Conservation (phyloP, 2,797 vertebrate genomes). For the Mormyrops attenuatus region DNA sequence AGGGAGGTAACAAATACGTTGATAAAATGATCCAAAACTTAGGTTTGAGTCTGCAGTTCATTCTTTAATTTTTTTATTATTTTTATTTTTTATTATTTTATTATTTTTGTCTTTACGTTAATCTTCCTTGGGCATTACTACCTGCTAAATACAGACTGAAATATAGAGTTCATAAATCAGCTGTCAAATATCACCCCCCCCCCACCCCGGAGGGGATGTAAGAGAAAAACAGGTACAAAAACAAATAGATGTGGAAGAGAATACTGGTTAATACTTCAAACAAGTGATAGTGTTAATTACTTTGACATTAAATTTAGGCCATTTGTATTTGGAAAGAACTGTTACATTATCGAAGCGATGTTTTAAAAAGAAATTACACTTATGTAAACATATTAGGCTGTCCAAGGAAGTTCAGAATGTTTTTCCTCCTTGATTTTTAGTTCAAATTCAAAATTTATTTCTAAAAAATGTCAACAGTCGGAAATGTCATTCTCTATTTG, state of each 20-base stretch:
- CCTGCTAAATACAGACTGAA: neutral
- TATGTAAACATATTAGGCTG: neutral
- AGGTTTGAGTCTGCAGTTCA: constrained; percentile 3
- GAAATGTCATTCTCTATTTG: constrained; percentile 15
- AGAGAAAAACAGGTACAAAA: neutral
- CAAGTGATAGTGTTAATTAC: neutral
- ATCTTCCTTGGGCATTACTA: neutral
- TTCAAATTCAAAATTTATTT: neutral
- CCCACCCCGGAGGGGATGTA: neutral
- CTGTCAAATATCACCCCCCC: neutral
- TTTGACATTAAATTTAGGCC: neutral
- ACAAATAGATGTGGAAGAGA: neutral
- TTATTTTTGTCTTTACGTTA: neutral
- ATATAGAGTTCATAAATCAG: neutral
- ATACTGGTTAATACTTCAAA: neutral
- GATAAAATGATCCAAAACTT: neutral
- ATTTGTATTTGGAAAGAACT: neutral
- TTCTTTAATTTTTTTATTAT: neutral
- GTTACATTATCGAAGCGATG: neutral
- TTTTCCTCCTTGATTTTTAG: neutral
- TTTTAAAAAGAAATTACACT: neutral
- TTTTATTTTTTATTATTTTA: neutral
- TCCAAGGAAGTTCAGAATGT: constrained; percentile 8
- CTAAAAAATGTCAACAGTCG: constrained; percentile 19
- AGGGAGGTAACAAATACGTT: constrained; percentile 26